These are phyloP conservation scores for Dufourea novaeangliae DNA, from an alignment of 1,140 invertebrate species.

Conservation along the genomic window DNA sequence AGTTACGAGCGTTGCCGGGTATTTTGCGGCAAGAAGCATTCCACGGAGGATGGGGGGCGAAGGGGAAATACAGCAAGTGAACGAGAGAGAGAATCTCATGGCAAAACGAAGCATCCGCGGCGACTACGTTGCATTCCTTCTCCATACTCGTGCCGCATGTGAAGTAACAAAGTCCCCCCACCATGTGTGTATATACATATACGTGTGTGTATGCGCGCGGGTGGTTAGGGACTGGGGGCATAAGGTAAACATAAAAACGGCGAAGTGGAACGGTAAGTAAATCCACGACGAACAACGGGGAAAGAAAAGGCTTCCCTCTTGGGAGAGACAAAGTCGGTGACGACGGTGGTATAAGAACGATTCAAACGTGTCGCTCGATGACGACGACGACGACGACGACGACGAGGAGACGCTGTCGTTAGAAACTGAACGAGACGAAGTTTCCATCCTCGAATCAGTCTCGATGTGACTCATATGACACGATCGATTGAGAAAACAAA, in stretches of 20 bases:
- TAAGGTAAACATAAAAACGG: conserved; percentile 52
- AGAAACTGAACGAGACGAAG: conserved; percentile 37
- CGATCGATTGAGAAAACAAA: too few relatives aligned
- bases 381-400: neutral
- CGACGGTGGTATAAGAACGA: conserved; percentile 29
- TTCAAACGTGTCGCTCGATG: conserved; percentile 38
- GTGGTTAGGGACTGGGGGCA: conserved; percentile 30
- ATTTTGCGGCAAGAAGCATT: conserved; percentile 21
- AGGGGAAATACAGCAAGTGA: too few relatives aligned
- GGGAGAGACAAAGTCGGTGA: conserved; percentile 29
- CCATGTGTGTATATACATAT: too few relatives aligned
- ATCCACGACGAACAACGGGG: conserved; percentile 31
- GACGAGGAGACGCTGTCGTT: conserved; percentile 27
- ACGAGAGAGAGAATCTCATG: neutral
- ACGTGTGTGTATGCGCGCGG: neutral
- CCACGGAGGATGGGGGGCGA: neutral
- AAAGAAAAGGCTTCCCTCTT: conserved; percentile 53
- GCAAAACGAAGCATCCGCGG: conserved; percentile 1
- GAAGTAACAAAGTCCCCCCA: conserved; percentile 37
- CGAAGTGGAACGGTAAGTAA: conserved; percentile 53
- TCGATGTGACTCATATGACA: too few relatives aligned
- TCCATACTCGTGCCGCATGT: conserved; percentile 4
- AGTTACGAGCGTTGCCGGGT: conserved; percentile 1
- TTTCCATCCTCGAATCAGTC: neutral
- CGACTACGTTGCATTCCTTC: conserved; percentile 26